Conservation (phyloP, 2,113 vertebrate genomes). For the Tachuris rubrigastra region DNA sequence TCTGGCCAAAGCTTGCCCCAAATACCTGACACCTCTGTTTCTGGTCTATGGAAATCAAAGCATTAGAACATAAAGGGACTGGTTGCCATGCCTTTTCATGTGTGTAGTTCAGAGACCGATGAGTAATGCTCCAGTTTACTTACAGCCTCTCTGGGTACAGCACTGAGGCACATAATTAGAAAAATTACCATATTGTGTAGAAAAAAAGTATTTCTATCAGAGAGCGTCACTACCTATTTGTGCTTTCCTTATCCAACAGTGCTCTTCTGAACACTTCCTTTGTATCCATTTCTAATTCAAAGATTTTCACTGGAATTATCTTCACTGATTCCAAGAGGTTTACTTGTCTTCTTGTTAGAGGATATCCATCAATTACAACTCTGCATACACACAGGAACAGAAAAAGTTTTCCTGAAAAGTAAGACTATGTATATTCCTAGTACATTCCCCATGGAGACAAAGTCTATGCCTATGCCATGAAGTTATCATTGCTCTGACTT, state of each 20-base stretch:
- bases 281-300: conserved; percentile 84
- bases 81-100: not conserved
- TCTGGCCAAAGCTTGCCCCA: not conserved
- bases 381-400: conserved; percentile 68
- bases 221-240: conserved; percentile 72
- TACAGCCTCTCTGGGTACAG: not conserved
- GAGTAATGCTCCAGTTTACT: not conserved
- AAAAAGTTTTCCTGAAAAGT: not conserved
- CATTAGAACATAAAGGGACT: not conserved
- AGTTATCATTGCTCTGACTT: not conserved
- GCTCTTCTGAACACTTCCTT: conserved; percentile 87
- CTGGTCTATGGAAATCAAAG: not conserved
- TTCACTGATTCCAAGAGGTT: conserved; percentile 77
- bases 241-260: conserved; percentile 73
- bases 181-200: not conserved
- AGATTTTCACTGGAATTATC: conserved; percentile 85
- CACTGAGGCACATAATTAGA: not conserved
- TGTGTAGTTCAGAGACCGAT: not conserved
- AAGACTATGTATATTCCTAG: not conserved
- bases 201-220: not conserved
- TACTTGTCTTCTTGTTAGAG: conserved; percentile 82
- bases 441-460: not conserved
- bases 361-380: conserved; percentile 91
- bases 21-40: not conserved
- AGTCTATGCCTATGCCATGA: not conserved